Evolutionary conservation across 1,140 invertebrate species (phyloP).

Genomic region (Cephus cinctus): DNA sequence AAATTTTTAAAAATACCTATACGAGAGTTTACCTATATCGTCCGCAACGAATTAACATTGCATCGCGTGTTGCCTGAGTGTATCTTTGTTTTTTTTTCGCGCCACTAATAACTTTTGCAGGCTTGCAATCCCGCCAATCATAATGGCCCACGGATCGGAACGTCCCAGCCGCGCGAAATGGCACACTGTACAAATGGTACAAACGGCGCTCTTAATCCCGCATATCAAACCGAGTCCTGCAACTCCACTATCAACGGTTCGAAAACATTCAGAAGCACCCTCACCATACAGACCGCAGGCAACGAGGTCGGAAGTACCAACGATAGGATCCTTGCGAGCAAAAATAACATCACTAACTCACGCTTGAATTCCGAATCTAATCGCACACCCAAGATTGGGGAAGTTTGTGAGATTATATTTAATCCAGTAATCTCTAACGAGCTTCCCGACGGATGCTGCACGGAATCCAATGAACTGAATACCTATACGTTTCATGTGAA

Average conservation of each 20-base stretch:
- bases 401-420: slow-evolving; percentile 34
- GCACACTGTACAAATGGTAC: too few relatives aligned
- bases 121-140: slow-evolving; percentile 34
- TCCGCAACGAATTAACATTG: too few relatives aligned
- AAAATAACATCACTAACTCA: slow-evolving; percentile 26
- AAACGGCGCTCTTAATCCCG: too few relatives aligned
- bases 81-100: slow-evolving; percentile 25
- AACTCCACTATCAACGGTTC: slow-evolving; percentile 23
- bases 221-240: slow-evolving; percentile 24
- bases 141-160: too few relatives aligned
- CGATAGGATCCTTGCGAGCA: slow-evolving; percentile 21
- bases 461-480: neutral
- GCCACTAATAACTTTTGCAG: slow-evolving; percentile 53
- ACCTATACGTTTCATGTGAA: neutral
- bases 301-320: slow-evolving; percentile 39
- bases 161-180: too few relatives aligned
- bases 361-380: slow-evolving; percentile 6
- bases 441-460: too few relatives aligned
- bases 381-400: slow-evolving; percentile 28
- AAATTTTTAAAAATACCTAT: too few relatives aligned
- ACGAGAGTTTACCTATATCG: too few relatives aligned
- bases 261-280: slow-evolving; percentile 52
- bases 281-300: slow-evolving; percentile 46
- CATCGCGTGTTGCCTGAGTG: slow-evolving; percentile 30
- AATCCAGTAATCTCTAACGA: slow-evolving; percentile 28